These are phyloP conservation scores for Neomorphus geoffroyi DNA, from an alignment of 2,797 vertebrate genomes.

Conservation along the genomic window DNA sequence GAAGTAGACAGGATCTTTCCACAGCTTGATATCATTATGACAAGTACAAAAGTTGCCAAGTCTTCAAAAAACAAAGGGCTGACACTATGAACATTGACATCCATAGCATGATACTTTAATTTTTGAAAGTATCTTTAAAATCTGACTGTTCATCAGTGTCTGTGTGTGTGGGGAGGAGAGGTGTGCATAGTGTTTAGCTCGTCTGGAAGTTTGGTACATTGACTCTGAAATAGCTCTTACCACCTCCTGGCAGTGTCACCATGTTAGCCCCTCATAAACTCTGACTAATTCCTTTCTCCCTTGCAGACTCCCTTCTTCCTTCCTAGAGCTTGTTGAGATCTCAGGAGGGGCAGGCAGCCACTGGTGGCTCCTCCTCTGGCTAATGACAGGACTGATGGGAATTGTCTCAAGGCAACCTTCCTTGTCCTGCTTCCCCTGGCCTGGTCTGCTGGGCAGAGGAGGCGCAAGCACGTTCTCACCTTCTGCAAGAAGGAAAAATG, in stretches of 20 bases:
- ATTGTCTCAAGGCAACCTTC: not conserved
- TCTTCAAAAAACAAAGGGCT: not conserved
- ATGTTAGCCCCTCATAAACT: fast-evolving
- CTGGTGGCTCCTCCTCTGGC: not conserved
- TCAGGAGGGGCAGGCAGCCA: not conserved
- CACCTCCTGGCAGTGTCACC: not conserved
- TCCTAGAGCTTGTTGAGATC: not conserved
- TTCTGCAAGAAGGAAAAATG: not conserved
- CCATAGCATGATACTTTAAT: not conserved
- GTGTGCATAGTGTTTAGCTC: not conserved
- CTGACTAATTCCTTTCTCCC: not conserved
- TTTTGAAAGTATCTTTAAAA: not conserved
- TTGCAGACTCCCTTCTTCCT: not conserved
- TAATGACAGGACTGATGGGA: not conserved
- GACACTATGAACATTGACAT: not conserved
- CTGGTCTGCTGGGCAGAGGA: not conserved
- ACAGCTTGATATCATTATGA: not conserved
- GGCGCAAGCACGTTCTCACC: not conserved
- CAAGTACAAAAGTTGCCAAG: not conserved
- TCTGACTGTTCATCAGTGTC: not conserved
- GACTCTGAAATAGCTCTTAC: not conserved
- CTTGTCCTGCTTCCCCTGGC: not conserved
- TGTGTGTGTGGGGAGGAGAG: not conserved
- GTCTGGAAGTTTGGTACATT: not conserved
- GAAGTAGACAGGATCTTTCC: not conserved